These are phyloP conservation scores for Apamea epomidion DNA, from an alignment of 2,888 invertebrate species.

Conservation along the genomic window DNA sequence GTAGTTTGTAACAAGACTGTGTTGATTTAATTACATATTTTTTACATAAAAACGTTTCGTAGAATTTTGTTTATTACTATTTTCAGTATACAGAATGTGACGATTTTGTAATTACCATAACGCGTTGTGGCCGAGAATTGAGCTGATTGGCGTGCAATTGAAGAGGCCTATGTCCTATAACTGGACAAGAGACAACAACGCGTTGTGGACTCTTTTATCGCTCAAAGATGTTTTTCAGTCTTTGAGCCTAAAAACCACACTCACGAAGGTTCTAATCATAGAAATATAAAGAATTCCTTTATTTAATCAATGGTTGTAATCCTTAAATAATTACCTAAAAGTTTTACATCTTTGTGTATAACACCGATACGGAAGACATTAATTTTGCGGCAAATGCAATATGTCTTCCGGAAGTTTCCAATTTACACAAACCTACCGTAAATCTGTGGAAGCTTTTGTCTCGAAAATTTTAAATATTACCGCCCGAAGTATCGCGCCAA, in stretches of 20 bases:
- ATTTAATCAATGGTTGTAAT: too few relatives aligned
- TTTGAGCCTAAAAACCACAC: background rate
- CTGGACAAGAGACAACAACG: background rate
- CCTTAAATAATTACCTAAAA: background rate
- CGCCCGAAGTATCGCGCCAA: slow-evolving; percentile 69
- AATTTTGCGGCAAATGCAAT: slow-evolving; percentile 76
- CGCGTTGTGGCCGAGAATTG: background rate
- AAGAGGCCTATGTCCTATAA: background rate
- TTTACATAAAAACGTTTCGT: background rate
- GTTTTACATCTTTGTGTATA: slow-evolving; percentile 10
- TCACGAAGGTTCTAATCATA: too few relatives aligned
- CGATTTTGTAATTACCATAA: background rate
- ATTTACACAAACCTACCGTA: slow-evolving; percentile 85
- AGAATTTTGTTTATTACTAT: too few relatives aligned
- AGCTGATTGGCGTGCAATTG: background rate
- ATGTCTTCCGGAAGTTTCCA: slow-evolving; percentile 83
- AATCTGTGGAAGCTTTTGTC: slow-evolving; percentile 81
- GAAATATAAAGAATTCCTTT: too few relatives aligned
- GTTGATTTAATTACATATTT: background rate
- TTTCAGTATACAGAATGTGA: background rate
- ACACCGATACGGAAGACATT: slow-evolving; percentile 69
- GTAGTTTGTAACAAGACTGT: background rate
- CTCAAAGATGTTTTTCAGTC: background rate
- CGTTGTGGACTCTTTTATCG: too few relatives aligned
- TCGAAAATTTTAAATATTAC: slow-evolving; percentile 84